These are phyloP conservation scores for Pelobates cultripes DNA, from an alignment of 2,797 vertebrate species.

Conservation along the genomic window DNA sequence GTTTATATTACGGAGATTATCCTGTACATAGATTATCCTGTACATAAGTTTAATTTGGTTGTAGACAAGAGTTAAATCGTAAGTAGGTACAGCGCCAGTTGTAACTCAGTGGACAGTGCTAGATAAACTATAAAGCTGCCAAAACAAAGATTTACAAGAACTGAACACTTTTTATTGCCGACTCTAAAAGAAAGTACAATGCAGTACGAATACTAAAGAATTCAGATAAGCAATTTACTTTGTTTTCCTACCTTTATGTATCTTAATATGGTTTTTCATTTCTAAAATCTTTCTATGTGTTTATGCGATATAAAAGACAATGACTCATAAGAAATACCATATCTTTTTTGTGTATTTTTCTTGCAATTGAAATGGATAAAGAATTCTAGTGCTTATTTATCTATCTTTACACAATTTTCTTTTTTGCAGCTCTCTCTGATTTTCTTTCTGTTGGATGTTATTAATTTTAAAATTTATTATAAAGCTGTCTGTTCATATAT, in stretches of 20 bases:
- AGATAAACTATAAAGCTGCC: constrained; percentile 54
- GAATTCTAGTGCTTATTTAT: constrained; percentile 19
- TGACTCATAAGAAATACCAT: constrained; percentile 47
- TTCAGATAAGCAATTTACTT: constrained; percentile 42
- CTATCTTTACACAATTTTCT: constrained; percentile 27
- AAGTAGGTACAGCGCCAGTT: constrained; percentile 61
- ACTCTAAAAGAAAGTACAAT: constrained; percentile 41
- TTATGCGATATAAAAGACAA: constrained; percentile 56
- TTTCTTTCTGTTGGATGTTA: constrained; percentile 5
- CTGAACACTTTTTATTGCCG: constrained; percentile 44
- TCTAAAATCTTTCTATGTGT: constrained; percentile 46
- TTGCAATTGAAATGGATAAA: constrained; percentile 46
- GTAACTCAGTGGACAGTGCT: constrained; percentile 61
- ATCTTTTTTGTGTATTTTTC: constrained; percentile 37
- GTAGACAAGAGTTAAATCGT: constrained; percentile 50
- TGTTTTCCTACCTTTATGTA: constrained; percentile 52
- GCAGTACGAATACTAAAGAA: constrained; percentile 50
- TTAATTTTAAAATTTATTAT: neutral
- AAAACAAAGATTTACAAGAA: constrained; percentile 46
- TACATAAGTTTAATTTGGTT: neutral
- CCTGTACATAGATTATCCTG: neutral
- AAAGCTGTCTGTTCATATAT: neutral
- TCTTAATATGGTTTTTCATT: constrained; percentile 53
- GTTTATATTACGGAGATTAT: neutral
- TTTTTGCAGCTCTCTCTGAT: constrained; percentile 18